These are phyloP conservation scores for Ormyrus nitidulus DNA, from an alignment of 2,888 invertebrate species.

Conservation along the genomic window DNA sequence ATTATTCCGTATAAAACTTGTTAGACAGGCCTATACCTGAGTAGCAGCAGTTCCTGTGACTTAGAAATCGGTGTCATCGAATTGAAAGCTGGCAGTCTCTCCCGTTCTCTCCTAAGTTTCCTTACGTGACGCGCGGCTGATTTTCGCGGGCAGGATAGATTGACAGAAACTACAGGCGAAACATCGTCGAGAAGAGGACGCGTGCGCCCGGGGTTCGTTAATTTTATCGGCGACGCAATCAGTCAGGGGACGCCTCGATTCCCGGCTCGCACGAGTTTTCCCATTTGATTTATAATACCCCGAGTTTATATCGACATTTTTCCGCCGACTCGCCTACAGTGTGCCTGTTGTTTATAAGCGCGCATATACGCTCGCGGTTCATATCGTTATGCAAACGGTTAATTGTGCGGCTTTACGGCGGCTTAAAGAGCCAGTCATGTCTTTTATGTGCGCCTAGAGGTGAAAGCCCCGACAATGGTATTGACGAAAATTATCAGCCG, in stretches of 20 bases:
- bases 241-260: slow-evolving; percentile 25
- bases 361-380: not conserved
- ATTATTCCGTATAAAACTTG: too few relatives aligned
- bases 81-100: slow-evolving; percentile 14
- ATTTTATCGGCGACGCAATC: slow-evolving; percentile 52
- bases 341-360: not conserved
- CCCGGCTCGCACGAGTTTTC: slow-evolving; percentile 2
- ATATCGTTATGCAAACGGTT: slow-evolving; percentile 31
- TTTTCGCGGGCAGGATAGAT: slow-evolving; percentile 1
- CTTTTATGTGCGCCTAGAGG: not conserved
- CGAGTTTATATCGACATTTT: not conserved
- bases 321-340: too few relatives aligned
- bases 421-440: slow-evolving; percentile 30
- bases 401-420: slow-evolving; percentile 24
- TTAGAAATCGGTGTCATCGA: not conserved
- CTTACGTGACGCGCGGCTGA: not conserved
- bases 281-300: slow-evolving; percentile 49
- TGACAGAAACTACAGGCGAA: slow-evolving; percentile 36
- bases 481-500: slow-evolving; percentile 35
- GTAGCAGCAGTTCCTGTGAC: not conserved
- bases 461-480: slow-evolving; percentile 36
- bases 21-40: too few relatives aligned
- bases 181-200: not conserved
- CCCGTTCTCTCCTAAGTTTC: not conserved
- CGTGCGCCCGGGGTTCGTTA: slow-evolving; percentile 43